Evolutionary conservation across 2,888 invertebrate genomes (phyloP).

Genomic region (Ormia ochracea): DNA sequence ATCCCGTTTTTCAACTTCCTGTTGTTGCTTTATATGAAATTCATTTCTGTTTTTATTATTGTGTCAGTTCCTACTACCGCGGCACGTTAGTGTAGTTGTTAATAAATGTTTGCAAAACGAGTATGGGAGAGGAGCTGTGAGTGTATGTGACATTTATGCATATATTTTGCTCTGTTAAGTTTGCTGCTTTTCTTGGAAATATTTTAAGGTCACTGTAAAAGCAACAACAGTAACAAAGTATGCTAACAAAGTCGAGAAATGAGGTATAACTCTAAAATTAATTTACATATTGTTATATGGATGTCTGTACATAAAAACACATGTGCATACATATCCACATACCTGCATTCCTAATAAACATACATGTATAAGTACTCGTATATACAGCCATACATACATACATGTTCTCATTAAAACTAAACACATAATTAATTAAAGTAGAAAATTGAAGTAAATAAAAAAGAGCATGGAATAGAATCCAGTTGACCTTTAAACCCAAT

Average conservation of each 20-base stretch:
- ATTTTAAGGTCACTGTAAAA: conserved; percentile 54
- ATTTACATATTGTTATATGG: background rate
- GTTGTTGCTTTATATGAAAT: conserved; percentile 6
- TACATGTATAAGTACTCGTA: background rate
- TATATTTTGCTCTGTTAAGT: background rate
- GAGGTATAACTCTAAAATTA: background rate
- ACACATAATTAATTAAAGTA: background rate
- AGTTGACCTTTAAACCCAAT: conserved; percentile 44
- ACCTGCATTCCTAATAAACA: background rate
- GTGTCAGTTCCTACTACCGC: background rate
- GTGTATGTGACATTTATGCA: conserved; percentile 38
- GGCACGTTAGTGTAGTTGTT: conserved; percentile 10
- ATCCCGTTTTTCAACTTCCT: conserved; percentile 44
- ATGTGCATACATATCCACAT: background rate
- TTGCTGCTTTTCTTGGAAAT: conserved; percentile 17
- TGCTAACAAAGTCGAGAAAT: background rate
- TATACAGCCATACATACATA: background rate
- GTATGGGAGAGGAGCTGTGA: background rate
- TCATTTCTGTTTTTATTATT: conserved; percentile 16
- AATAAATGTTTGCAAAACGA: conserved; percentile 13
- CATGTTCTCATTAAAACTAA: background rate
- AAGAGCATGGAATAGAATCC: background rate
- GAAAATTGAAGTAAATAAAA: background rate
- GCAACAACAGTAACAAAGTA: conserved; percentile 8
- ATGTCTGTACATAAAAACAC: background rate